Evolutionary conservation across 2,888 invertebrate species (phyloP), one percentile per base, ranked within the genome.

Genomic region (Agrilus cyanescens): DNA sequence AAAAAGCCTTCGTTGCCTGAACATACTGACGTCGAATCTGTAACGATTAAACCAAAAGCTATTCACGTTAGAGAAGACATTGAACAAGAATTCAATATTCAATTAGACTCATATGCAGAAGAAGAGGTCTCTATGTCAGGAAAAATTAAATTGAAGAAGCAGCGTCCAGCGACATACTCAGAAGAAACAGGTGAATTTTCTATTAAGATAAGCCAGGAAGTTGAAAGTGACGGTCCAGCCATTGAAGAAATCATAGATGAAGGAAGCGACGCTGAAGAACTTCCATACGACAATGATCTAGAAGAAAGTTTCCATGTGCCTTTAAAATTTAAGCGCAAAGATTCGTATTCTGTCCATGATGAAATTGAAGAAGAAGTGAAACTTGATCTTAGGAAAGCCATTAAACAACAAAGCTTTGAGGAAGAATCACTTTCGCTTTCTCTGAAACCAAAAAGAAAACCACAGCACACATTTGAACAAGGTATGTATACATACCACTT

Each of bases 21-120:
- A 70, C 73, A 78, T 38, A 78, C 80, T 1, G 84, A 82, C 57
- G 76, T 80, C 8, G 82, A 85, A 69, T 82, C 76, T 53, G 85
- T 88, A 0, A 86, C 83, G 31, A 87, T 87, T 65, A 77, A 82
- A 54, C 84, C 86, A 10, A 80, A 79, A 64, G 66, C 71, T 4
- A 82, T 78, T 1, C 85, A 82, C 69, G 84, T 82, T 1, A 85
- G 84, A 63, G 87, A 88, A 71, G 85, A 87, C 55, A 85, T 89
- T 12, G 88, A 89, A 59, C 89, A 89, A 68, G 89, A 89, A 67
- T 89, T 89, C 61, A 87, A 83, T 64, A 87, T 89, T 50, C 82
- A 84, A 10, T 67, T 88, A 47, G 84, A 88, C 65, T 83, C 85
- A 0, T 88, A 88, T 60, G 86, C 85, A 32, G 88, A 87, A 67